phyloP scores from a whole-genome alignment of 92 coral and sea anemone genomes.

The Meandrina meandrites region DNA sequence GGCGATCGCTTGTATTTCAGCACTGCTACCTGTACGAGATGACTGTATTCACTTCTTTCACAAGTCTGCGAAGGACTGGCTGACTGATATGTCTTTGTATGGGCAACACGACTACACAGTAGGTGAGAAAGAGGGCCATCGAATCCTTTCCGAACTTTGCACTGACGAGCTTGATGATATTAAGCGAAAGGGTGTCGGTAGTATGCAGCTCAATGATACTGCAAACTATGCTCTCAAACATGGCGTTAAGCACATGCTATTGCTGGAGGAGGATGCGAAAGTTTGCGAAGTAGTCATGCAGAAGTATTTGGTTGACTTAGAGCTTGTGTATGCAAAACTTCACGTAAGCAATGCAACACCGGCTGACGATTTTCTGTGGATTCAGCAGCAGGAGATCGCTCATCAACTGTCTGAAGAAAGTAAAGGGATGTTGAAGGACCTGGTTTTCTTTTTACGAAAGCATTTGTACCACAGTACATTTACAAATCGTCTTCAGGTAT shows the following conservation, averaged over 20 bases:
- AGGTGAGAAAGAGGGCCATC: conserved; percentile 47
- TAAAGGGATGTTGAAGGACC: background rate
- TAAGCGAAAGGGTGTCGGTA: background rate
- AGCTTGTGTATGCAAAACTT: conserved; percentile 13
- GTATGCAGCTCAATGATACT: background rate
- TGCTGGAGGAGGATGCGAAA: too few relatives aligned
- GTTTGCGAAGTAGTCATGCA: background rate
- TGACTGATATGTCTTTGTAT: conserved; percentile 4
- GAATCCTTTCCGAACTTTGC: conserved; percentile 45
- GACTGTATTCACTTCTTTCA: conserved; percentile 59
- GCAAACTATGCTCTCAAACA: conserved; percentile 11
- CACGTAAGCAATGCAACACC: background rate
- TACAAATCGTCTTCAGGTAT: background rate
- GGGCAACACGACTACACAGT: conserved; percentile 34
- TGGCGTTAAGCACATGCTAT: background rate
- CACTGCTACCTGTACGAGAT: conserved; percentile 40
- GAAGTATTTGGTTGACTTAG: background rate
- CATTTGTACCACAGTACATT: background rate
- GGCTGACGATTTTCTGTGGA: background rate
- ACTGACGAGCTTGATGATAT: conserved; percentile 7
- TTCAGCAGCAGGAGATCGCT: background rate
- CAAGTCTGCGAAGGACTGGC: conserved; percentile 67
- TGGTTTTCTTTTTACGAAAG: background rate
- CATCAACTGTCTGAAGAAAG: background rate
- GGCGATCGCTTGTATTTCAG: conserved; percentile 35